Evolutionary conservation across 2,113 vertebrate genomes (phyloP).

Genomic region (Aptenodytes forsteri): DNA sequence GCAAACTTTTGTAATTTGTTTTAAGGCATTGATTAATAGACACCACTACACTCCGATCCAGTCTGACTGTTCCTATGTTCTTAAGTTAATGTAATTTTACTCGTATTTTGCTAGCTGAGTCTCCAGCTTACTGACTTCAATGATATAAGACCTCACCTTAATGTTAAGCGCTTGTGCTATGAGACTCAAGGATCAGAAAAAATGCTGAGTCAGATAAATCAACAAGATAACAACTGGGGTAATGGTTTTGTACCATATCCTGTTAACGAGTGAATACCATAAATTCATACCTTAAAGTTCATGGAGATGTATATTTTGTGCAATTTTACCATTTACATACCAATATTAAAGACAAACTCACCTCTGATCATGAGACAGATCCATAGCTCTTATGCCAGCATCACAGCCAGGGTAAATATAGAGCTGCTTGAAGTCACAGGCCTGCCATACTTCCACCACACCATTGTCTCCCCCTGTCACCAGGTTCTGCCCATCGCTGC

Average conservation of each 20-base stretch:
- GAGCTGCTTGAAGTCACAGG: conserved; percentile 98
- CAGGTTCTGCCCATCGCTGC: conserved; percentile 97
- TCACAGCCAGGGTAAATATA: conserved; percentile 99
- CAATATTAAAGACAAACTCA: conserved; percentile 51
- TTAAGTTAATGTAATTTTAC: not conserved
- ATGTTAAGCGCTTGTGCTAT: not conserved
- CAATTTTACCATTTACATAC: not conserved
- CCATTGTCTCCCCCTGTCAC: conserved; percentile 98
- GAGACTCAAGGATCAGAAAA: not conserved
- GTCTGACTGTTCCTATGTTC: not conserved
- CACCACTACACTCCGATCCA: not conserved
- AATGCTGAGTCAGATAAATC: not conserved
- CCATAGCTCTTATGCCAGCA: conserved; percentile 97
- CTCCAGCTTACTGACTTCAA: not conserved
- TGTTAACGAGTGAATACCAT: not conserved
- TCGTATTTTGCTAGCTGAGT: not conserved
- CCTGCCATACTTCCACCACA: conserved; percentile 98
- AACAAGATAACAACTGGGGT: not conserved
- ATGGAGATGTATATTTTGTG: not conserved
- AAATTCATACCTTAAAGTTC: not conserved
- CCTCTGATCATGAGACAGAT: conserved; percentile 99
- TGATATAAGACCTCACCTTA: not conserved
- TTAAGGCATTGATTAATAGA: not conserved
- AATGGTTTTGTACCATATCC: not conserved
- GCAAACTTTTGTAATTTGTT: not conserved